Conservation (phyloP, 2,113 vertebrate species). For the Malurus cyaneus region DNA sequence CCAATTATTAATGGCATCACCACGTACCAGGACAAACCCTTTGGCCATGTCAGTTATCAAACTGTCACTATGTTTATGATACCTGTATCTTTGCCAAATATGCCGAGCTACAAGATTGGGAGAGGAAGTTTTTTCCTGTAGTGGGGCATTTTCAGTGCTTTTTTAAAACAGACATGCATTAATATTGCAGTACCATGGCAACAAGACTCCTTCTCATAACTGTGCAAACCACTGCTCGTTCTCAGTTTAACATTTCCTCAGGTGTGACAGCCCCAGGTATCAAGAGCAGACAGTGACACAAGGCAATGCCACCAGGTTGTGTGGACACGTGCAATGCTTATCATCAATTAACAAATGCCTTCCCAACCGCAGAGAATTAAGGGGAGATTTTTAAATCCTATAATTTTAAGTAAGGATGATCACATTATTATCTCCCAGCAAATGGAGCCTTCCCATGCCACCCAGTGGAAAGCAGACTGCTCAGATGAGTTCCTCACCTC, state of each 20-base stretch:
- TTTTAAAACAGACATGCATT: not conserved
- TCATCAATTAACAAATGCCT: not conserved
- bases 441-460: not conserved
- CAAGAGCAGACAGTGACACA: not conserved
- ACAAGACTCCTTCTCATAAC: constrained; percentile 2
- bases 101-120: not conserved
- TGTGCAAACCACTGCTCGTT: not conserved
- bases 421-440: not conserved
- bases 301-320: not conserved
- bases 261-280: constrained; percentile 34
- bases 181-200: not conserved
- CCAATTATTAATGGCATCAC: constrained; percentile 35
- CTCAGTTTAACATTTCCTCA: not conserved
- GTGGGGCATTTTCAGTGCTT: not conserved
- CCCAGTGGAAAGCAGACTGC: not conserved
- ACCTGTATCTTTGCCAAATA: not conserved
- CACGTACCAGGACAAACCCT: not conserved
- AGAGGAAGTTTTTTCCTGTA: not conserved
- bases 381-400: not conserved
- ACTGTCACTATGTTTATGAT: not conserved
- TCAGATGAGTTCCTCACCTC: not conserved
- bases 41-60: not conserved
- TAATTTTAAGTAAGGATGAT: not conserved
- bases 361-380: not conserved
- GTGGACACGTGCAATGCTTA: not conserved